Percentiles rank a stretch among this genome's conserved stretches.
Conservation (phyloP, 2,113 vertebrate species). For the Penelope pileata region DNA sequence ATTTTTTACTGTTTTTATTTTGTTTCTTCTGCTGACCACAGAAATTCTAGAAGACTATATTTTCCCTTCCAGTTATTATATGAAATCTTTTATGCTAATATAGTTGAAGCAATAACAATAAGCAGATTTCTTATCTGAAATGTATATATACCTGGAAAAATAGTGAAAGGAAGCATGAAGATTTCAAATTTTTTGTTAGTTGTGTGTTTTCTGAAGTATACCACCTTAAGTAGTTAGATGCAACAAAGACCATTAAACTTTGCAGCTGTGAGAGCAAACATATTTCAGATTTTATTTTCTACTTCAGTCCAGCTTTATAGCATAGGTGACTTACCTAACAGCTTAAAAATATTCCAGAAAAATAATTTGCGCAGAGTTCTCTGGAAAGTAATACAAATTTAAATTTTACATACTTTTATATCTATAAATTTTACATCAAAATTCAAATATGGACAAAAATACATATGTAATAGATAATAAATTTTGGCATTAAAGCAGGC, state of each 20-base stretch:
- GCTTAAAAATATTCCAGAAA: not conserved
- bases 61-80: not conserved
- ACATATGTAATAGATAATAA: not conserved
- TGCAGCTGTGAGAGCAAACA: not conserved
- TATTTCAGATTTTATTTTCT: not conserved
- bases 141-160: not conserved
- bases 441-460: not conserved
- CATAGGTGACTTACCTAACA: not conserved
- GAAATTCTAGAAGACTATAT: not conserved
- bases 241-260: not conserved
- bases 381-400: not conserved
- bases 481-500: not conserved
- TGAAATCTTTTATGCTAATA: not conserved
- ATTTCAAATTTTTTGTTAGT: not conserved
- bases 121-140: not conserved
- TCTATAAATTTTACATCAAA: not conserved
- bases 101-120: not conserved
- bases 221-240: not conserved
- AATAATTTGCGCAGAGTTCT: not conserved
- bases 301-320: not conserved
- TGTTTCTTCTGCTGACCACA: not conserved
- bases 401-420: not conserved
- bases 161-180: not conserved
- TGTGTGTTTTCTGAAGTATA: not conserved
- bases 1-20: not conserved